Evolutionary conservation across 35 echinoderm and acorn worm genomes (phyloP).

Genomic region (Heliocidaris erythrogramma): DNA sequence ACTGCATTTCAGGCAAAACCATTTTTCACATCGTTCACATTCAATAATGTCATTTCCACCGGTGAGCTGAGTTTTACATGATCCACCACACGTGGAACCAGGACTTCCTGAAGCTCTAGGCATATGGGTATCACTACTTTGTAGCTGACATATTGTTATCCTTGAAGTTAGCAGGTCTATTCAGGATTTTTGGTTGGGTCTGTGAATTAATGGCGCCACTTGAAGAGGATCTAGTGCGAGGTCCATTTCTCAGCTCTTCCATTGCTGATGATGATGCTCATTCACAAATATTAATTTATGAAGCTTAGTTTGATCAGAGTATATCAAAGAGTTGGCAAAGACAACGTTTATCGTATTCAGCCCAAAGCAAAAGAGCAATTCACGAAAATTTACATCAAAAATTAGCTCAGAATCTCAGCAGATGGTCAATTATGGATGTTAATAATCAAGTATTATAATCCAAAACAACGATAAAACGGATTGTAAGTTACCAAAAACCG

Average conservation of each 20-base stretch:
- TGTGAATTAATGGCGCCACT: constrained; percentile 25
- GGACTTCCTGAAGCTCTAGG: neutral
- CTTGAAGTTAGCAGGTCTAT: constrained; percentile 15
- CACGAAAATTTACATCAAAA: neutral
- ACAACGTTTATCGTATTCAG: neutral
- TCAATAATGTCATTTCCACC: constrained; percentile 14
- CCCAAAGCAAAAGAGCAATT: neutral
- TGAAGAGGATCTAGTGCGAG: constrained; percentile 24
- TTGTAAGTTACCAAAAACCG: neutral
- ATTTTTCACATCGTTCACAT: constrained; percentile 44
- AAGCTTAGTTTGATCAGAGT: neutral
- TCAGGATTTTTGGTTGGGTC: constrained; percentile 37
- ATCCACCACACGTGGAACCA: neutral
- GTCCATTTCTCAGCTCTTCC: neutral
- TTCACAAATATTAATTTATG: neutral
- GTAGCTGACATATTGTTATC: neutral
- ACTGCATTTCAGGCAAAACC: constrained; percentile 37
- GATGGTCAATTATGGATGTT: too few species aligned
- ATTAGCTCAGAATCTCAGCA: too few species aligned
- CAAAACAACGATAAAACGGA: neutral
- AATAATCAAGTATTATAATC: too few species aligned
- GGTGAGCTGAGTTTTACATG: neutral
- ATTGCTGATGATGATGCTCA: constrained; percentile 9
- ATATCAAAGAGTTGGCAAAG: too few species aligned
- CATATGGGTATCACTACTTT: neutral